Evolutionary conservation across 2,888 invertebrate species (phyloP).

Genomic region (Chalcosyrphus nemorum): DNA sequence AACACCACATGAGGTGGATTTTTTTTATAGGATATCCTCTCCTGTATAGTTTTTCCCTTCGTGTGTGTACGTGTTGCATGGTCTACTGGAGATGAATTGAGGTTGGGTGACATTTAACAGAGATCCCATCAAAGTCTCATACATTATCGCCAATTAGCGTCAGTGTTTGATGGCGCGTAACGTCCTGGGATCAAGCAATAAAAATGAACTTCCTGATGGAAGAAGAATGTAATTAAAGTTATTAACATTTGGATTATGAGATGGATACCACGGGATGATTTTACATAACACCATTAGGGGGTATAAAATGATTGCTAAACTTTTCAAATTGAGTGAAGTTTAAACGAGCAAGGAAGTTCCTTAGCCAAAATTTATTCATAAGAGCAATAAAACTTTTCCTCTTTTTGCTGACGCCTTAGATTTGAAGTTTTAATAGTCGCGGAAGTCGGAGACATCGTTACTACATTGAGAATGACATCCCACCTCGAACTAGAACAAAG

Average conservation of each 20-base stretch:
- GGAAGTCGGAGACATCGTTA: background rate
- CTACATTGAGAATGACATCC: background rate
- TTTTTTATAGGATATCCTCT: background rate
- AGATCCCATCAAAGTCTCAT: background rate
- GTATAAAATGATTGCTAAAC: background rate
- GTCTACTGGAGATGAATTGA: background rate
- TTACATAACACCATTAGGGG: too few relatives aligned
- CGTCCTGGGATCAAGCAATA: too few relatives aligned
- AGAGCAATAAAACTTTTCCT: background rate
- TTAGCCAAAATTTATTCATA: background rate
- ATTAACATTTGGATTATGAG: too few relatives aligned
- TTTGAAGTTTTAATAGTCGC: background rate
- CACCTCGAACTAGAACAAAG: background rate
- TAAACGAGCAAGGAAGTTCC: too few relatives aligned
- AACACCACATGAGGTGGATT: constrained; percentile 5
- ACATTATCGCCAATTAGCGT: constrained; percentile 22
- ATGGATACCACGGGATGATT: too few relatives aligned
- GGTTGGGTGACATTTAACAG: constrained; percentile 2
- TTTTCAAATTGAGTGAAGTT: background rate
- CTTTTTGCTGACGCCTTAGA: too few relatives aligned
- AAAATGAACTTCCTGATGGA: too few relatives aligned
- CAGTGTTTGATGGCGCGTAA: background rate
- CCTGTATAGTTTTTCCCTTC: background rate
- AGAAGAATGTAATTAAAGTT: too few relatives aligned
- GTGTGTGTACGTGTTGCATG: background rate